These are phyloP conservation scores for Lordiphosa stackelbergi DNA, from an alignment of 1,140 invertebrate species.

Conservation along the genomic window DNA sequence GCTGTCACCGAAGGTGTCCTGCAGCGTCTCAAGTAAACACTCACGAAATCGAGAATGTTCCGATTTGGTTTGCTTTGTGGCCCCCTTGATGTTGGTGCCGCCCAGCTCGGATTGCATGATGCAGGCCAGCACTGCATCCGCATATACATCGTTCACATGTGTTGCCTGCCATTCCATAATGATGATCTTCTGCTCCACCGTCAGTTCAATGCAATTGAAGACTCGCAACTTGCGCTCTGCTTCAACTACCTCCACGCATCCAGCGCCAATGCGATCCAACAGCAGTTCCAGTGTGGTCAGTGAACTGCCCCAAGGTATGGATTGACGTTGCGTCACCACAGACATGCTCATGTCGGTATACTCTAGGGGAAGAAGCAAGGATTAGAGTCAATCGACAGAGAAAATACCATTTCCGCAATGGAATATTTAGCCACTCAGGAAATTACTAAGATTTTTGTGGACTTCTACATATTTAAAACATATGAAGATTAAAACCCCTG, in stretches of 20 bases:
- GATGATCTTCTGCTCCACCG: slow-evolving; percentile 89
- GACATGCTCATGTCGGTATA: slow-evolving; percentile 98
- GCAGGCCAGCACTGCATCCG: slow-evolving; percentile 93
- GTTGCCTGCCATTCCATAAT: slow-evolving; percentile 95
- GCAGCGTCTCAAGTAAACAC: slow-evolving; percentile 93
- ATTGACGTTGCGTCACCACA: slow-evolving; percentile 93
- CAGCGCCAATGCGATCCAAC: slow-evolving; percentile 87
- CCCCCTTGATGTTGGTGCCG: slow-evolving; percentile 81
- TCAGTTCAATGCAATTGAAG: slow-evolving; percentile 88
- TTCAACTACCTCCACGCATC: slow-evolving; percentile 86
- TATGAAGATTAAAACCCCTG: too few relatives aligned
- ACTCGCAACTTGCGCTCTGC: slow-evolving; percentile 85
- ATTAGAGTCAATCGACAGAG: too few relatives aligned
- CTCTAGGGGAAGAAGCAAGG: slow-evolving; percentile 78
- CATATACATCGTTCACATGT: slow-evolving; percentile 98
- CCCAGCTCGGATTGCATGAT: slow-evolving; percentile 87
- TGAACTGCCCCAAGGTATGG: slow-evolving; percentile 90
- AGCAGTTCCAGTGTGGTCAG: slow-evolving; percentile 89
- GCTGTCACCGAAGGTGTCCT: slow-evolving; percentile 96
- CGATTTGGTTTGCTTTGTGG: slow-evolving; percentile 82
- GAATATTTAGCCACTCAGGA: too few relatives aligned
- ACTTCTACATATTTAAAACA: too few relatives aligned
- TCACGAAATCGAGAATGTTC: slow-evolving; percentile 94
- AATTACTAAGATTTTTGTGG: too few relatives aligned
- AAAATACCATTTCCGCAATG: too few relatives aligned